Percentiles rank a stretch among this genome's conserved stretches.
Evolutionary conservation across 2,113 vertebrate genomes (phyloP).

Genomic region (Entelurus aequoreus): DNA sequence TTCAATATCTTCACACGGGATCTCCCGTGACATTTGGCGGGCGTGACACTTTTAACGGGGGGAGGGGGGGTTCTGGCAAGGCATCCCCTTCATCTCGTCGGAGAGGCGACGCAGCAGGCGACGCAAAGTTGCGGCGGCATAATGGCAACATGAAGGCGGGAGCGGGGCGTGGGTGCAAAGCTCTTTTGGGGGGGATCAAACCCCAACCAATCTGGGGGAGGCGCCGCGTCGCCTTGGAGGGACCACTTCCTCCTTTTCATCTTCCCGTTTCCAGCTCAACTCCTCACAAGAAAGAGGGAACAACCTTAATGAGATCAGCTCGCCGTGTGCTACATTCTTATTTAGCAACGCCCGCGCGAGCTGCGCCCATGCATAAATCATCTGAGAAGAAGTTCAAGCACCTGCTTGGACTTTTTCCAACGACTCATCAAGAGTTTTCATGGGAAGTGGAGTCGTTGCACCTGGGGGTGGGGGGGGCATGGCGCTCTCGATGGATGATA

Average conservation of each 20-base stretch:
- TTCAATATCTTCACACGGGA: constrained; percentile 63
- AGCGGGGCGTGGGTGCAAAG: constrained; percentile 36
- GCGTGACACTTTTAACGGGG: constrained; percentile 49
- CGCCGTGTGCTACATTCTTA: not conserved
- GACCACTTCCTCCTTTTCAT: constrained; percentile 22
- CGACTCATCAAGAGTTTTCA: too few relatives aligned
- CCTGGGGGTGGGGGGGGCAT: too few relatives aligned
- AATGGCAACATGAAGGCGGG: constrained; percentile 21
- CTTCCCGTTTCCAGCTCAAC: constrained; percentile 23
- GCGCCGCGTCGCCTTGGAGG: constrained; percentile 38
- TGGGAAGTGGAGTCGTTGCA: too few relatives aligned
- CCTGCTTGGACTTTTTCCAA: too few relatives aligned
- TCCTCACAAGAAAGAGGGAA: constrained; percentile 22
- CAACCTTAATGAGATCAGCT: constrained; percentile 31
- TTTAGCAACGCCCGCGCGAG: too few relatives aligned
- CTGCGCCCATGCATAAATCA: too few relatives aligned
- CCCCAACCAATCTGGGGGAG: constrained; percentile 9
- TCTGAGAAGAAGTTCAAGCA: too few relatives aligned
- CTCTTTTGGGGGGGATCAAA: constrained; percentile 36
- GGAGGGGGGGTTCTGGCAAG: not conserved
- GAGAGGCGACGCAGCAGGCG: not conserved
- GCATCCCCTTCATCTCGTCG: constrained; percentile 32
- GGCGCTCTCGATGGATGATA: too few relatives aligned
- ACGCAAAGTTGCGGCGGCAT: constrained; percentile 20
- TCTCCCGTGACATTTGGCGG: constrained; percentile 65